Evolutionary conservation across 2,113 vertebrate species (phyloP), one percentile per base, ranked within the genome.

Genomic region (Thinocorus orbignyianus): DNA sequence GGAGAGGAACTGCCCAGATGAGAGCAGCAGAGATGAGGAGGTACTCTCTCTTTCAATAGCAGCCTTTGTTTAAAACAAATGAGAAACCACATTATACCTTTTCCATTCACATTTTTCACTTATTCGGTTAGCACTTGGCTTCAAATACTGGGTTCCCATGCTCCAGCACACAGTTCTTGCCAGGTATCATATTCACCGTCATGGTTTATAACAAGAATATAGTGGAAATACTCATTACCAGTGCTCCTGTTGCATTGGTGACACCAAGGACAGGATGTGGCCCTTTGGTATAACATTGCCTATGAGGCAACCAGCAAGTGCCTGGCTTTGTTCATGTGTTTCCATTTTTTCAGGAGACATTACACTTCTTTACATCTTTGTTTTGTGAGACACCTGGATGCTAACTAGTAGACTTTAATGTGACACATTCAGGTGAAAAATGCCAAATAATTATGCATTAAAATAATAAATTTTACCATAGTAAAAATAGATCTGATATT

Each of bases 401-500:
- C 2, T 54, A 61, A 90, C 62, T 30, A 1, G 55, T 48, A 70
- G 16, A n/a, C 61, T 86, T 89, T 85, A 64, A 80, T 85, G 70
- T 66, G 80, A 80, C 65, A 46, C 7, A 80, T 85, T 81, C n/a
- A 48, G 55, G 85, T 71, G 77, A 83, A 92, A 87, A 92, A 60
- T 72, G n/a, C 4, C 77, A 73, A 61, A 20, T 51, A 81, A 72
- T 62, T 92, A 77, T 26, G 31, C 35, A 73, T 84, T 90, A 60
- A 96, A 96, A 92, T 80, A 84, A 55, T 61, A 1, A 71, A 88
- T 91, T 88, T 64, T 2, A 41, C 52, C 62, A 88, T 19, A 57
- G 28, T 81, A 88, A 94, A 95, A 97, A 88, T 33, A 88, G 78
- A 44, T 66, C 3, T 70, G 42, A 22, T 65, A 13, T 88, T 86